Percentiles rank a stretch among this genome's conserved stretches.
These are phyloP conservation scores for Thalassoma bifasciatum DNA, from an alignment of 2,113 vertebrate species.

Conservation along the genomic window DNA sequence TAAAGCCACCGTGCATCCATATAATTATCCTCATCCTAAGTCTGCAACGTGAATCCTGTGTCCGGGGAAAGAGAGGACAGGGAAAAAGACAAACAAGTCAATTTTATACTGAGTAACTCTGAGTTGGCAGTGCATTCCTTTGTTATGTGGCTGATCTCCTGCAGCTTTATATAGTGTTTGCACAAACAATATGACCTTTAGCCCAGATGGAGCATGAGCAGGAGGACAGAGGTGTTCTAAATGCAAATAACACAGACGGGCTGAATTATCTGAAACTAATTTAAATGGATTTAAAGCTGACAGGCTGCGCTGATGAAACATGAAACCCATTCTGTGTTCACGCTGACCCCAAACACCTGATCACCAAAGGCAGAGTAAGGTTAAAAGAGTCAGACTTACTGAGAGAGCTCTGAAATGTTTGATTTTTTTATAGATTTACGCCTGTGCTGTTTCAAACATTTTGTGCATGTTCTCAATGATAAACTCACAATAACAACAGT, in stretches of 20 bases:
- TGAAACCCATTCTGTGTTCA: conserved; percentile 13
- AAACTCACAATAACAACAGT: not conserved
- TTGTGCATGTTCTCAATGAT: no score
- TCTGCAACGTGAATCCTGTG: not conserved
- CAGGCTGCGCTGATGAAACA: conserved; percentile 15
- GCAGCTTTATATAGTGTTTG: conserved; percentile 30
- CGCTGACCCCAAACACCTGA: not conserved
- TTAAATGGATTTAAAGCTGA: conserved; percentile 25
- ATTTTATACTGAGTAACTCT: conserved; percentile 3
- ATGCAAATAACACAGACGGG: conserved; percentile 11
- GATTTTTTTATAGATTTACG: not conserved
- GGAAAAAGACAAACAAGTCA: not conserved
- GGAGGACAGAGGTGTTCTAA: conserved; percentile 6
- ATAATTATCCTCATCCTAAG: conserved; percentile 48
- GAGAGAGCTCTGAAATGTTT: not conserved
- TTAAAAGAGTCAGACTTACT: not conserved
- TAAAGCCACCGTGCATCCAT: conserved; percentile 8
- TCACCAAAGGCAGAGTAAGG: not conserved
- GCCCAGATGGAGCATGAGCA: conserved; percentile 34
- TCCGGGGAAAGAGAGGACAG: not conserved
- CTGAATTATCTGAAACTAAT: conserved; percentile 44
- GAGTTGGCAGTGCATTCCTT: conserved; percentile 16
- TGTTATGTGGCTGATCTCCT: conserved; percentile 19
- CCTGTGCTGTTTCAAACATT: not conserved
- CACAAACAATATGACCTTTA: conserved; percentile 49